Base-by-base conservation (phyloP, 2,797 vertebrate genomes). In the Sebastes trivittatus region DNA sequence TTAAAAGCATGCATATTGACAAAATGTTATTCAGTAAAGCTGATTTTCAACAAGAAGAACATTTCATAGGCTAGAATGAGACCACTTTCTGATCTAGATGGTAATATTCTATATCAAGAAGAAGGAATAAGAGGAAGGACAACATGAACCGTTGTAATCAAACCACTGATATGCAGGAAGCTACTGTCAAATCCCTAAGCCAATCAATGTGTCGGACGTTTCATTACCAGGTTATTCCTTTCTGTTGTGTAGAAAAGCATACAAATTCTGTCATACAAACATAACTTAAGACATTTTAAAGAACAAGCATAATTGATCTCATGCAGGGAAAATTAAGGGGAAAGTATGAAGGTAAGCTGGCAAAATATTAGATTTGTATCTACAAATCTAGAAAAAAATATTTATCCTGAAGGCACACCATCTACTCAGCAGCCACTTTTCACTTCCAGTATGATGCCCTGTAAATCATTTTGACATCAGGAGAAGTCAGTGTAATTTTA, bases 101-200 rank as follows among this genome's bases (percentile, higher is more conserved):
- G 2, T 2, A 16, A 7, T 22, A 4, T 66, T 66, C 9, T 30
- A 7, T 34, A 8, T 29, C 13, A 22, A 54, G 18, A 56, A 67
- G 29, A 68, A 25, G 32, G 36, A 34, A 29, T 54, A 65, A 71
- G 18, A 58, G 62, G 46, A 79, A 77, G 42, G 16, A 75, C 23
- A 23, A 9, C 5, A 10, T 5, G 0, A 73, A 7, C 20, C 4
- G 1, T 10, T 72, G 20, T 4, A 20, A 30, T 4, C 0, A 1
- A 61, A 20, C 1, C 1, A 13, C 14, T 34, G 3, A 42, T 11
- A 8, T 49, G 22, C 3, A 11, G 29, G n/a, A 49, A 22, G 25
- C n/a, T 11, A n/a, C 14, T n/a, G n/a, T 36, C 1, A 65, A 32
- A 32, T 64, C 34, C 2, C 6, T 8, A 23, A n/a, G 5, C 38